Evolutionary conservation across 2,888 invertebrate species (phyloP).

Genomic region (Agrotis exclamationis): DNA sequence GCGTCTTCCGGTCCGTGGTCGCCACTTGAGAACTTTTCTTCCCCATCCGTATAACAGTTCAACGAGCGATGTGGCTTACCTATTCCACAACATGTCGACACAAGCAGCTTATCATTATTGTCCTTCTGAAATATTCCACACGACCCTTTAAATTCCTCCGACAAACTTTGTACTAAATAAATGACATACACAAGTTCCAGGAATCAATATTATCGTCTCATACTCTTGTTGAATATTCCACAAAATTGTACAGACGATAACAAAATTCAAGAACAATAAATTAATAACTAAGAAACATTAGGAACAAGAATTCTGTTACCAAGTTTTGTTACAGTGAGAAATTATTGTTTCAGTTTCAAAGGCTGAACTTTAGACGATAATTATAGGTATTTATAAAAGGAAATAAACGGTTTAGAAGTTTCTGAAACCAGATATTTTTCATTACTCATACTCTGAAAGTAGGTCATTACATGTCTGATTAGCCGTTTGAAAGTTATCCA

Average conservation of each 20-base stretch:
- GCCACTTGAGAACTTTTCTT: too few relatives aligned
- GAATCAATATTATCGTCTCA: constrained; percentile 24
- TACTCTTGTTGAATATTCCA: constrained; percentile 15
- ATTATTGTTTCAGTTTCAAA: constrained; percentile 31
- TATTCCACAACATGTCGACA: neutral
- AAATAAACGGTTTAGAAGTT: constrained; percentile 20
- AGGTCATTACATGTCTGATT: too few relatives aligned
- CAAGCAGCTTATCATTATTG: neutral
- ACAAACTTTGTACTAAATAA: constrained; percentile 5
- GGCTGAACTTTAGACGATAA: constrained; percentile 7
- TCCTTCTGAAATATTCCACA: neutral
- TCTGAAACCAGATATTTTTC: constrained; percentile 17
- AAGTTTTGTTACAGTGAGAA: constrained; percentile 14
- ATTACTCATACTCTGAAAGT: too few relatives aligned
- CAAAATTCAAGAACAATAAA: constrained; percentile 6
- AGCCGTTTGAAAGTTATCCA: too few relatives aligned
- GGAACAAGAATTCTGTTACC: constrained; percentile 5
- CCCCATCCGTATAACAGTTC: too few relatives aligned
- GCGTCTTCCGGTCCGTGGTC: too few relatives aligned
- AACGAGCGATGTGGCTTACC: too few relatives aligned
- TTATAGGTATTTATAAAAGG: constrained; percentile 12
- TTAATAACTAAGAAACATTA: constrained; percentile 16
- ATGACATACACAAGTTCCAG: constrained; percentile 4
- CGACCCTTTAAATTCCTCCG: neutral
- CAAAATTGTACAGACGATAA: constrained; percentile 32